Conservation (phyloP, 2,797 vertebrate genomes). For the Pipistrellus kuhlii region DNA sequence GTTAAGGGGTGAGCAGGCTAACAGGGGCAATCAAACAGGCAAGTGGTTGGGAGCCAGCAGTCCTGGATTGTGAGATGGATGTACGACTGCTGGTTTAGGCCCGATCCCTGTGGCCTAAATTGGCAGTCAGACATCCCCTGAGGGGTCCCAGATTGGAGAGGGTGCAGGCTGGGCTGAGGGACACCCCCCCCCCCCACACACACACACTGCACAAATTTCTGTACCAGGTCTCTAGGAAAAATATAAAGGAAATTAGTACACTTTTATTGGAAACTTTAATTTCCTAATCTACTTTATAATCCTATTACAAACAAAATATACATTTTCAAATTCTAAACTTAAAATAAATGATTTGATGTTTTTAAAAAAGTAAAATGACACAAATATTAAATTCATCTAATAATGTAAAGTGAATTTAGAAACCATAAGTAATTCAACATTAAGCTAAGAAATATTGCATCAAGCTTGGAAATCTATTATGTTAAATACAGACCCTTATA, state of each 20-base stretch:
- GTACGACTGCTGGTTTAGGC: too few species aligned
- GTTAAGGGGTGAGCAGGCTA: too few species aligned
- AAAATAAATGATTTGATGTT: conserved; percentile 17
- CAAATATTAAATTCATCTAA: conserved; percentile 49
- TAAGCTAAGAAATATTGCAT: background rate
- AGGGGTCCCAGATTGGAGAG: too few species aligned
- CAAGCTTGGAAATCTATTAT: background rate
- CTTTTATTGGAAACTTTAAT: background rate
- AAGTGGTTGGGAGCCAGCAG: too few species aligned
- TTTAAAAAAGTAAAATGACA: conserved; percentile 34
- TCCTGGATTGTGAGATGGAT: too few species aligned
- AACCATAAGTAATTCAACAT: conserved; percentile 46
- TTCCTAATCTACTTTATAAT: conserved; percentile 13
- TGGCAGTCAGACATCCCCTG: too few species aligned
- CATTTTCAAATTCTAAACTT: conserved; percentile 51
- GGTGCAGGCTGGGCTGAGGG: too few species aligned
- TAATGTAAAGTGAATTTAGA: background rate
- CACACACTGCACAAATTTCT: too few species aligned
- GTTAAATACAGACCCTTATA: background rate
- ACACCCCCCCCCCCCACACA: too few species aligned
- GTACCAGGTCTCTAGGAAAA: background rate
- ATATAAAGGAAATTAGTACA: background rate
- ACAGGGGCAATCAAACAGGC: too few species aligned
- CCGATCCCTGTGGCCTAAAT: too few species aligned
- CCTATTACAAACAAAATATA: conserved; percentile 15